Evolutionary conservation across 2,797 vertebrate species (phyloP), one percentile per base, ranked within the genome.

Genomic region (Syngnathus rostellatus): DNA sequence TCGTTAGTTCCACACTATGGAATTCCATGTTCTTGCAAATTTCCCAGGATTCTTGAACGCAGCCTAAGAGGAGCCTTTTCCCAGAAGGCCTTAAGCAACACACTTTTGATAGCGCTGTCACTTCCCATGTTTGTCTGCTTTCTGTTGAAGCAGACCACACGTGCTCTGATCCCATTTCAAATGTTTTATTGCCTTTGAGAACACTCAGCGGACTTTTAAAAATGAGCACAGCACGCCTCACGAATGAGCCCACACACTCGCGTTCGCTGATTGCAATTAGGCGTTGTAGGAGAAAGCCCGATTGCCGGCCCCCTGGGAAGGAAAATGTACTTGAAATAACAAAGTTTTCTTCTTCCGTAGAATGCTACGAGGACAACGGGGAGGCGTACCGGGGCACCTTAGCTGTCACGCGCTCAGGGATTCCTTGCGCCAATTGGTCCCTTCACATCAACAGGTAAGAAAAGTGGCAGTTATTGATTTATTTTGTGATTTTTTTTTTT

Each of bases 391-490:
- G 90, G 81, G 96, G 97, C 10, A 93, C 85, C 74, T 83, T 97
- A 72, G 93, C 95, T 63, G 94, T 89, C 79, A 98, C 95, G 67
- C 91, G 97, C 81, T 96, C 93, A 17, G 94, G 94, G 65, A 88
- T 97, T 76, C 92, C 90, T 25, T 99, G 97, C 81, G 93, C 94
- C 40, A 86, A 92, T 75, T 99, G 97, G 97, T 91, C 94, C 53
- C 90, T 92, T 86, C 92, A 94, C 81, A 94, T 88, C 57, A 90
- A 89, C 86, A 91, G 91, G 90, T 91, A 86, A 72, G 10, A 51
- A 23, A 37, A 58, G 25, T 14, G 25, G 5, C 2, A 16, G 14
- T 54, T 25, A 5, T 8, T n/a, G 6, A 54, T 23, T 21, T 2
- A 8, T 50, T 7, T 50, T 7, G 16, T n/a, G 31, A 19, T 19